phyloP scores from a whole-genome alignment of 1,140 invertebrate species.

The Pogonognathellus flavescens region DNA sequence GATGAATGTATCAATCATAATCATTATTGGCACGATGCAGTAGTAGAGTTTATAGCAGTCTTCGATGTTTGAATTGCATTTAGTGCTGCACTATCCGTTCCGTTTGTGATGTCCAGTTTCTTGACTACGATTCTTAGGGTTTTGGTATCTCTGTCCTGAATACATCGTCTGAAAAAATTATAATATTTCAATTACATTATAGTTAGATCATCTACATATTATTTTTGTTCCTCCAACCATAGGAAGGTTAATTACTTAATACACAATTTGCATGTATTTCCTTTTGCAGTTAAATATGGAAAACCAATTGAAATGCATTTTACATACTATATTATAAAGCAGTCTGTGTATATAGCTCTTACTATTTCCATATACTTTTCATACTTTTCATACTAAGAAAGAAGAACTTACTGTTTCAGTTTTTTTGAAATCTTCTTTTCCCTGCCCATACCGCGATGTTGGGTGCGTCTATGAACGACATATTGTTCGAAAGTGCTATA shows the following conservation, averaged over 20 bases:
- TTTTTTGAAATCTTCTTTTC: neutral
- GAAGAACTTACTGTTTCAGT: neutral
- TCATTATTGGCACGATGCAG: no score
- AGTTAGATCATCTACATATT: no score
- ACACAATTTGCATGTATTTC: no score
- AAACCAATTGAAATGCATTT: no score
- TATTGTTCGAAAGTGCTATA: neutral
- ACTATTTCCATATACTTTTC: neutral
- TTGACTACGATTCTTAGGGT: neutral
- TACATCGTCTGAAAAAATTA: neutral
- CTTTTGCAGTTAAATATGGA: no score
- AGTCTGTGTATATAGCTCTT: neutral
- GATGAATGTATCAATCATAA: no score
- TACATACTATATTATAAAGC: no score
- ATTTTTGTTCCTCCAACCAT: no score
- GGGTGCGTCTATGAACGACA: neutral
- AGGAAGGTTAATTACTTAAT: no score
- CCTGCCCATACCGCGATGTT: neutral
- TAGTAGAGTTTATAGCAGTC: neutral
- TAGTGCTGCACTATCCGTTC: neutral
- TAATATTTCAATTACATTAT: no score
- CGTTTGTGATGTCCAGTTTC: neutral
- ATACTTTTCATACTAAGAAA: neutral
- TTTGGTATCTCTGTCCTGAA: neutral
- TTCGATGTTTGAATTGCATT: neutral